Conservation (phyloP, 2,113 vertebrate species). For the Chamaea fasciata region DNA sequence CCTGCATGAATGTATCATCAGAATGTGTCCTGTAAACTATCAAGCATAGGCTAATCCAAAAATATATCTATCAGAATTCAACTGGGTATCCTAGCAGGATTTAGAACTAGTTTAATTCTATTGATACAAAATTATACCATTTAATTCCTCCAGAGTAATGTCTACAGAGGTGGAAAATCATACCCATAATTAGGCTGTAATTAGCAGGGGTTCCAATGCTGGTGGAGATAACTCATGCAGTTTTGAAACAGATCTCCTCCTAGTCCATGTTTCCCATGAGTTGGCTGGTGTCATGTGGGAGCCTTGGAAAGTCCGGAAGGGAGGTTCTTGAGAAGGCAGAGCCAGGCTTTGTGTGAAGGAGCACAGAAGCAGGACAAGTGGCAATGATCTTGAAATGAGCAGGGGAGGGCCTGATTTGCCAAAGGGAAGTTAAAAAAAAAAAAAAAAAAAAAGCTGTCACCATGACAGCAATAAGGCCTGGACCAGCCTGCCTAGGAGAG, state of each 20-base stretch:
- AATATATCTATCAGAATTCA: not conserved
- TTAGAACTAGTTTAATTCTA: not conserved
- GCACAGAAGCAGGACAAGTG: not conserved
- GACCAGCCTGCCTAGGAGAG: not conserved
- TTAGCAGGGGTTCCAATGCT: not conserved
- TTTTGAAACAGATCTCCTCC: not conserved
- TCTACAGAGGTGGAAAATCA: not conserved
- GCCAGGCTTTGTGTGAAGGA: not conserved
- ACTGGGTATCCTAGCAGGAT: not conserved
- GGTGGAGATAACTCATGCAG: not conserved
- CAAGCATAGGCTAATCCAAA: not conserved
- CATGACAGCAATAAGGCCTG: not conserved
- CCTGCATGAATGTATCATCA: not conserved
- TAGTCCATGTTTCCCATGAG: not conserved
- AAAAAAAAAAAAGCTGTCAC: not conserved
- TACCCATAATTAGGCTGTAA: not conserved
- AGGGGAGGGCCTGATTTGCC: not conserved
- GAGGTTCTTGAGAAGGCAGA: not conserved
- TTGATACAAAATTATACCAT: not conserved
- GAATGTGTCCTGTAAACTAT: not conserved
- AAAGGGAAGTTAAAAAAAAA: not conserved
- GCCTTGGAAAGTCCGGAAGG: not conserved
- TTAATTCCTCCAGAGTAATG: not conserved
- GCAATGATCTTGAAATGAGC: not conserved
- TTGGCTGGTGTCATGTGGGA: not conserved